phyloP scores from a whole-genome alignment of 2,888 invertebrate genomes.

The Leptinotarsa juncta region DNA sequence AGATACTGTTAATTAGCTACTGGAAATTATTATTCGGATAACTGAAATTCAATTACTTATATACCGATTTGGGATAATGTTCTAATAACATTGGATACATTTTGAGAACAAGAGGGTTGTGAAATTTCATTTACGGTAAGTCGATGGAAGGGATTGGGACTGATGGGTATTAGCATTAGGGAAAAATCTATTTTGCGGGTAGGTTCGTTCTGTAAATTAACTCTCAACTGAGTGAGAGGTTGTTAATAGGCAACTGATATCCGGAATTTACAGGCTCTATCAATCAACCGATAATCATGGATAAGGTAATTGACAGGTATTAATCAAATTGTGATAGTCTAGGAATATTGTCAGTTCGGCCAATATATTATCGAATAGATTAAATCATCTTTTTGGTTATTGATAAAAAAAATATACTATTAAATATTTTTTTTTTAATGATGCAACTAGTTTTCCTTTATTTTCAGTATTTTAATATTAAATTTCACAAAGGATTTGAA shows the following conservation, averaged over 20 bases:
- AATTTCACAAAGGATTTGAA: too few relatives aligned
- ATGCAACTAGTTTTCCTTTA: too few relatives aligned
- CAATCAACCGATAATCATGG: neutral
- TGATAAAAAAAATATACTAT: too few relatives aligned
- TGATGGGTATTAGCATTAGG: neutral
- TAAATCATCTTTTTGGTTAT: too few relatives aligned
- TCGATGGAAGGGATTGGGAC: slow-evolving; percentile 5
- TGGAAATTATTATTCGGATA: slow-evolving; percentile 50
- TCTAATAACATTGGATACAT: slow-evolving; percentile 9
- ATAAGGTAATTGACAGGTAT: neutral
- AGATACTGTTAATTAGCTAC: slow-evolving; percentile 55
- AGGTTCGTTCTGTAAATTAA: neutral
- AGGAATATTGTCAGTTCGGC: too few relatives aligned
- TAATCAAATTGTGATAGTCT: too few relatives aligned
- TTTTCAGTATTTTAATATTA: too few relatives aligned
- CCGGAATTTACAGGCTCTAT: neutral
- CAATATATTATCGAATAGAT: too few relatives aligned
- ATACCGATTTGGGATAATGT: slow-evolving; percentile 32
- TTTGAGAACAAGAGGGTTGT: slow-evolving; percentile 18
- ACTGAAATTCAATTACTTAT: slow-evolving; percentile 46
- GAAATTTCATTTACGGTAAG: slow-evolving; percentile 14
- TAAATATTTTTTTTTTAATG: too few relatives aligned
- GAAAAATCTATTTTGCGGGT: slow-evolving; percentile 6
- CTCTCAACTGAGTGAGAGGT: neutral
- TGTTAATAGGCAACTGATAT: neutral